Evolutionary conservation across 2,113 vertebrate species (phyloP).

Genomic region (Hippocampus barbouri): DNA sequence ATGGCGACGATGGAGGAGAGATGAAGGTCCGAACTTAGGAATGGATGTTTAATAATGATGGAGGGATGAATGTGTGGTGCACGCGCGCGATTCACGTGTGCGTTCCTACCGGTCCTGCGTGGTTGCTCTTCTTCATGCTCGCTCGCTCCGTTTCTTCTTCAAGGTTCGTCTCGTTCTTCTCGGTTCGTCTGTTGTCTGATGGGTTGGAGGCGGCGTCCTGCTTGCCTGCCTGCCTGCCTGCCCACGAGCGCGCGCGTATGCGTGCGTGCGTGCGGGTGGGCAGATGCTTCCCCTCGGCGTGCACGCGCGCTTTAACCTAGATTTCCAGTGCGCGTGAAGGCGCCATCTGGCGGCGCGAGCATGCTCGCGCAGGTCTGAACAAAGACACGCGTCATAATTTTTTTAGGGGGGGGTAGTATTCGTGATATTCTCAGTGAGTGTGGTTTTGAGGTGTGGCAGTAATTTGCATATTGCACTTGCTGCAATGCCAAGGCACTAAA

Average conservation of each 20-base stretch:
- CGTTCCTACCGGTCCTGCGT: constrained; percentile 74
- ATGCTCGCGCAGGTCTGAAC: neutral
- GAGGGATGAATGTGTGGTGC: neutral
- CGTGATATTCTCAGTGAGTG: too few relatives aligned
- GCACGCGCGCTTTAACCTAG: constrained; percentile 23
- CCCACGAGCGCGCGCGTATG: constrained; percentile 1
- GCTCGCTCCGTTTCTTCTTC: constrained; percentile 12
- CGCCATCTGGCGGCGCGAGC: neutral
- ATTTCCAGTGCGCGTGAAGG: neutral
- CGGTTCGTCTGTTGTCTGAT: constrained; percentile 31
- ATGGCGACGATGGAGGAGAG: neutral
- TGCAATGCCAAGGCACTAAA: too few relatives aligned
- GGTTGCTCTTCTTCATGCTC: constrained; percentile 84
- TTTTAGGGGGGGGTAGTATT: too few relatives aligned
- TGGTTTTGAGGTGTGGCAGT: too few relatives aligned
- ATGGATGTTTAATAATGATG: neutral
- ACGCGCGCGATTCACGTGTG: neutral
- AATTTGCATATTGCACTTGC: too few relatives aligned
- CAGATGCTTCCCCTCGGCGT: constrained; percentile 38
- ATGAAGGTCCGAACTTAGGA: neutral
- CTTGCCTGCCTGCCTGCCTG: constrained; percentile 12
- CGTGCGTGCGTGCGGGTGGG: constrained; percentile 13
- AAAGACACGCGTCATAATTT: neutral
- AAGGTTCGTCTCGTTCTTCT: constrained; percentile 5
- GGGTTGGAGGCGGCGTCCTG: constrained; percentile 36